Evolutionary conservation across 2,113 vertebrate genomes (phyloP).

Genomic region (Malurus elegans): DNA sequence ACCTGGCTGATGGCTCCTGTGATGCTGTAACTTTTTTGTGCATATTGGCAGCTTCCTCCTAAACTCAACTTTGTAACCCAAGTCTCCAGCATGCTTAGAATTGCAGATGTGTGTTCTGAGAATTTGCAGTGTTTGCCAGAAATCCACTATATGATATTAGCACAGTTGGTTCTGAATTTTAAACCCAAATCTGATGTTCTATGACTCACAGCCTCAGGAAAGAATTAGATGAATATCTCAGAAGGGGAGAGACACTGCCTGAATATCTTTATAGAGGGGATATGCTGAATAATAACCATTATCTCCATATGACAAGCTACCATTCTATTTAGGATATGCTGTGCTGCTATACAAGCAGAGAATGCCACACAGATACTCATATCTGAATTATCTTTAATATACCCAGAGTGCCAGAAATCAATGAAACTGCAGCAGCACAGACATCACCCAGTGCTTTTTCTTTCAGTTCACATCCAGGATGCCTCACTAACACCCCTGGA

Average conservation of each 20-base stretch:
- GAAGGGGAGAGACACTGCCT: constrained; percentile 26
- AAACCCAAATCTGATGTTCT: constrained; percentile 61
- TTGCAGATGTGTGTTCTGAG: constrained; percentile 62
- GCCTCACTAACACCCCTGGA: neutral
- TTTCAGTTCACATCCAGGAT: neutral
- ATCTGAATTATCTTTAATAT: constrained; percentile 42
- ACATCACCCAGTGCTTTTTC: neutral
- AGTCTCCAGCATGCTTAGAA: constrained; percentile 39
- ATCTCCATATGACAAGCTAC: constrained; percentile 30
- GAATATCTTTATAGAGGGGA: constrained; percentile 47
- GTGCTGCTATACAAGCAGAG: neutral
- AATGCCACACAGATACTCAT: neutral
- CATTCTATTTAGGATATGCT: constrained; percentile 7
- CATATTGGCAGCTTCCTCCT: neutral
- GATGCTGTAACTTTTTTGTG: neutral
- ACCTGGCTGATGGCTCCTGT: neutral
- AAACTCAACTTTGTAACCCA: constrained; percentile 32
- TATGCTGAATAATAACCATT: constrained; percentile 56
- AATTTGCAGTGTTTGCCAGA: constrained; percentile 62
- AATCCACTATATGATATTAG: constrained; percentile 65
- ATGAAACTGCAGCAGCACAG: neutral
- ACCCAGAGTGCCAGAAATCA: neutral
- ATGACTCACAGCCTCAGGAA: constrained; percentile 61
- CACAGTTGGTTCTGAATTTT: constrained; percentile 65
- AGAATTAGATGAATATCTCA: constrained; percentile 61